Conservation (phyloP, 2,888 invertebrate species). For the Uloborus plumipes region DNA sequence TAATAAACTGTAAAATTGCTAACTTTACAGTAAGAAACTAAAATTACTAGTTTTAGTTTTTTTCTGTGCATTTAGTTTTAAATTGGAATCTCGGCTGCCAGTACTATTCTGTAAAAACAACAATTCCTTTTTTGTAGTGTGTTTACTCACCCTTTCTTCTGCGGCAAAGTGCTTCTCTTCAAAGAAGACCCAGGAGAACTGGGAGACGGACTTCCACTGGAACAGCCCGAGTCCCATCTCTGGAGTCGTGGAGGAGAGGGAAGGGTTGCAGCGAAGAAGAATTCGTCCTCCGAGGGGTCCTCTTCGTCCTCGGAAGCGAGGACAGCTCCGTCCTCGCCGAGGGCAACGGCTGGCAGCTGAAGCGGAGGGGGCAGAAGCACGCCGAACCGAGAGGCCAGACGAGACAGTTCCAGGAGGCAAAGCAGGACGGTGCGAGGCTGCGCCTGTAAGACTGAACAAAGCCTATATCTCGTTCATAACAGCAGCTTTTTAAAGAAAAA, state of each 20-base stretch:
- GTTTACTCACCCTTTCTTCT: too few relatives aligned
- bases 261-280: constrained; percentile 14
- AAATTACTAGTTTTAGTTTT: too few relatives aligned
- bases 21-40: too few relatives aligned
- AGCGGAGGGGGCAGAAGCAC: constrained; percentile 77
- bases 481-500: not conserved
- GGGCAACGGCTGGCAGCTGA: constrained; percentile 72
- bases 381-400: constrained; percentile 80
- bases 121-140: too few relatives aligned
- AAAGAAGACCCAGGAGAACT: constrained; percentile 29
- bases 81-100: too few relatives aligned
- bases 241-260: constrained; percentile 28
- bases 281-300: constrained; percentile 17
- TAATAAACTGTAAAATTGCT: too few relatives aligned
- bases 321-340: constrained; percentile 8
- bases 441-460: constrained; percentile 80
- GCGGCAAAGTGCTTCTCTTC: not conserved
- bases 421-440: constrained; percentile 87
- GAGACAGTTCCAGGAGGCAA: constrained; percentile 86
- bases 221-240: constrained; percentile 51
- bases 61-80: too few relatives aligned
- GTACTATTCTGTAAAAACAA: too few relatives aligned
- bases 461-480: constrained; percentile 36
- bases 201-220: constrained; percentile 45
- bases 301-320: constrained; percentile 27